Percentiles rank a stretch among this genome's conserved stretches.
These are phyloP conservation scores for Gorilla gorilla DNA, from an alignment of 2,113 vertebrate species.

Conservation along the genomic window DNA sequence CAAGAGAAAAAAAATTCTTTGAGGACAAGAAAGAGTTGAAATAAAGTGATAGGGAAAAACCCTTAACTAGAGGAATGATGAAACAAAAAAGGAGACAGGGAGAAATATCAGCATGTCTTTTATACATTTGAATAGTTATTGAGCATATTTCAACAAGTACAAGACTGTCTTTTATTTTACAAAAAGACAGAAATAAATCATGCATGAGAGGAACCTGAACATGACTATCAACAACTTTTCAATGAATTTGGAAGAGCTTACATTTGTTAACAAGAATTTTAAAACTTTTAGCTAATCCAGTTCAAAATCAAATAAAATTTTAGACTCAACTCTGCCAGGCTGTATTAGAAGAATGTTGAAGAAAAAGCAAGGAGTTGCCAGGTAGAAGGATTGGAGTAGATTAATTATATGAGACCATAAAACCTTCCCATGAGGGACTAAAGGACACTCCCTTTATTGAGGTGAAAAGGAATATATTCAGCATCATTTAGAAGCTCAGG, in stretches of 20 bases:
- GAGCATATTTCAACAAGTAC: neutral
- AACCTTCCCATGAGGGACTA: neutral
- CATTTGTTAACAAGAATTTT: neutral
- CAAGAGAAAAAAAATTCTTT: neutral
- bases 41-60: neutral
- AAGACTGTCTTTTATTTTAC: neutral
- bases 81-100: neutral
- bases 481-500: neutral
- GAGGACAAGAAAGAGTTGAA: neutral
- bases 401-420: neutral
- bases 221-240: neutral
- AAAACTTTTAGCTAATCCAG: neutral
- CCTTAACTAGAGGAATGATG: neutral
- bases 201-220: neutral
- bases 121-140: neutral
- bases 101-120: neutral
- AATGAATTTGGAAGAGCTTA: slow-evolving; percentile 7
- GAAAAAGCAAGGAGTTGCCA: neutral
- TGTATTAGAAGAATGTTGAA: neutral
- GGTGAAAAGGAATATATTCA: neutral
- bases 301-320: neutral
- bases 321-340: neutral
- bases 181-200: neutral
- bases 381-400: neutral
- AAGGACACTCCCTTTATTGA: neutral